Percentiles rank a stretch among this genome's conserved stretches.
Conservation (phyloP, 2,113 vertebrate species). For the Scolopax mira region DNA sequence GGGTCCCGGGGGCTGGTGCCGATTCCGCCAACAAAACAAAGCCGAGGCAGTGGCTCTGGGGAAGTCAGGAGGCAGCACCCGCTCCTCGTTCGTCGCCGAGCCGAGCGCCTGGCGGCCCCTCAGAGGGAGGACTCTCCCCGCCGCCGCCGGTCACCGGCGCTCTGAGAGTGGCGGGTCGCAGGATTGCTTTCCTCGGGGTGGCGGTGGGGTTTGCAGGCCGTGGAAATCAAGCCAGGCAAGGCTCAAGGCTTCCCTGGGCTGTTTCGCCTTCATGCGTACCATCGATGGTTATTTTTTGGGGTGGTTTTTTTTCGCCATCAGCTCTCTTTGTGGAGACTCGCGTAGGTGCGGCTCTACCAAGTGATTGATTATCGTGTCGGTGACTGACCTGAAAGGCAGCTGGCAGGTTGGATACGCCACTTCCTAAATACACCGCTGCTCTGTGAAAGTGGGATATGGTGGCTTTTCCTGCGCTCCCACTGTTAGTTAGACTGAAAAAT, state of each 20-base stretch:
- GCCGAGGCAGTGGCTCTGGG: no score
- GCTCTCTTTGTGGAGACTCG: background rate
- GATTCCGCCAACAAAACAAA: background rate
- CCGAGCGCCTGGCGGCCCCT: no score
- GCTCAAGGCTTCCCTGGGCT: background rate
- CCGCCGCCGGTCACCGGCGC: background rate
- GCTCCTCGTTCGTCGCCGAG: background rate
- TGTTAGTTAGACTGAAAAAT: background rate
- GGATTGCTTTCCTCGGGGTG: no score
- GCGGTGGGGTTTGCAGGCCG: accelerated
- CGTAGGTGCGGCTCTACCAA: background rate
- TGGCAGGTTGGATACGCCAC: background rate
- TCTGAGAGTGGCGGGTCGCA: no score
- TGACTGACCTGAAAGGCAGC: background rate
- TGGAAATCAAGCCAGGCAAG: no score
- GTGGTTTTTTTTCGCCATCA: background rate
- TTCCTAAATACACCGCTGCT: accelerated
- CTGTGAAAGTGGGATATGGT: no score
- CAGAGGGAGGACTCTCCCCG: accelerated
- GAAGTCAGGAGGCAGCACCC: background rate
- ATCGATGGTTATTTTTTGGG: background rate
- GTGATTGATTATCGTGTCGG: accelerated
- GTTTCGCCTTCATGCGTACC: background rate
- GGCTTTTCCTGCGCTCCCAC: accelerated
- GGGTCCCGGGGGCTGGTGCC: background rate